Percentiles rank a stretch among this genome's conserved stretches.
phyloP scores from a whole-genome alignment of 2,888 invertebrate genomes.

The Drosophila anomelani region DNA sequence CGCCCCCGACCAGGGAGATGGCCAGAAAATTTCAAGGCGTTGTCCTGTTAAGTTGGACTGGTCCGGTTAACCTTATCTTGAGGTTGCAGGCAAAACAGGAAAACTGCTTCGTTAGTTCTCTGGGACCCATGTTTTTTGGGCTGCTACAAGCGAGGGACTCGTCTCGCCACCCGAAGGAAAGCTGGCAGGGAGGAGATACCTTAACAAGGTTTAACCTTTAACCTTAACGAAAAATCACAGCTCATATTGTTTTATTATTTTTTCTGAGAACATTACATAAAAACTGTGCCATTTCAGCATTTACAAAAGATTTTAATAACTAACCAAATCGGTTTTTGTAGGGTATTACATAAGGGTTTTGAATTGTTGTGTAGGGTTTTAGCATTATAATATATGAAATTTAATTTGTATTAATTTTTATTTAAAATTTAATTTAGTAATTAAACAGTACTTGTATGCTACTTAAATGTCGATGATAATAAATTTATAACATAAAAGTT shows the following conservation, averaged over 20 bases:
- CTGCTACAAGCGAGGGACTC: slow-evolving; percentile 1
- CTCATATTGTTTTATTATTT: background rate
- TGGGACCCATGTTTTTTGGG: slow-evolving; percentile 12
- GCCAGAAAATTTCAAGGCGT: slow-evolving; percentile 16
- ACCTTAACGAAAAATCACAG: background rate
- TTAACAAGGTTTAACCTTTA: background rate
- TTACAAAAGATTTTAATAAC: background rate
- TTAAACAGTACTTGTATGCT: background rate
- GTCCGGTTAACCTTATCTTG: slow-evolving; percentile 33
- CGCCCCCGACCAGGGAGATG: slow-evolving; percentile 20
- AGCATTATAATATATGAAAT: background rate
- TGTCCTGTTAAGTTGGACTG: slow-evolving; percentile 9
- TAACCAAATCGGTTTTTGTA: background rate
- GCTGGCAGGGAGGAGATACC: too few relatives aligned
- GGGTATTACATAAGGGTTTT: background rate
- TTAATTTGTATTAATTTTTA: background rate
- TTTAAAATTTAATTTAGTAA: background rate
- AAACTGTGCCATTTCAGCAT: background rate
- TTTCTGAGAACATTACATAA: background rate
- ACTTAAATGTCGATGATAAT: background rate
- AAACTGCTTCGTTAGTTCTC: slow-evolving; percentile 30
- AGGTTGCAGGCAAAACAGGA: slow-evolving; percentile 32
- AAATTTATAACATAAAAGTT: background rate
- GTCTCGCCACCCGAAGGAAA: background rate
- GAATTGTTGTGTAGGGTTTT: background rate